phyloP scores from a whole-genome alignment of 1,140 invertebrate species.

The Fopius arisanus region DNA sequence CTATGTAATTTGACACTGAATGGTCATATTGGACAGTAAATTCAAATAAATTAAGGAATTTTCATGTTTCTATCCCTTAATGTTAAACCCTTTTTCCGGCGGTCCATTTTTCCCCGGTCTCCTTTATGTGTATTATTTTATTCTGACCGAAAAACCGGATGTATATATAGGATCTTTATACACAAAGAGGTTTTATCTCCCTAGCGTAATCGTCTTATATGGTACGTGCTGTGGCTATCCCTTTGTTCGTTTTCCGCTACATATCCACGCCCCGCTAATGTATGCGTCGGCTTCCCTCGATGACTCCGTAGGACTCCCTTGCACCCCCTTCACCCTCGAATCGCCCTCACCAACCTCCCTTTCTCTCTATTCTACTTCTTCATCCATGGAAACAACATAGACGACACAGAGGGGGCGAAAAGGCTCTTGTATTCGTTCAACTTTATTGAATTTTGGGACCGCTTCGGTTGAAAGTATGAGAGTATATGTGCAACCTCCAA shows the following conservation, averaged over 20 bases:
- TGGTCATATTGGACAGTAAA: too few relatives aligned
- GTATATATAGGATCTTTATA: background rate
- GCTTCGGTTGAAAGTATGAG: slow-evolving; percentile 50
- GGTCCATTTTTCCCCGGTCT: too few relatives aligned
- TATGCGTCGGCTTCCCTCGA: slow-evolving; percentile 46
- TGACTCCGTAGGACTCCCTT: slow-evolving; percentile 37
- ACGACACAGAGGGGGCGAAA: slow-evolving; percentile 37
- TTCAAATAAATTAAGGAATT: too few relatives aligned
- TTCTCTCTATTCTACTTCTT: slow-evolving; percentile 39
- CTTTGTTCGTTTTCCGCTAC: slow-evolving; percentile 51
- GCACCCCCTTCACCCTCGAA: background rate
- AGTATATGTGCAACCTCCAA: slow-evolving; percentile 32
- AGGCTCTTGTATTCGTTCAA: slow-evolving; percentile 47
- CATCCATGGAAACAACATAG: background rate
- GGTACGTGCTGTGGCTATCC: slow-evolving; percentile 33
- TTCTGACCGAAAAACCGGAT: background rate
- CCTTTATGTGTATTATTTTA: background rate
- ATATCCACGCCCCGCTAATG: slow-evolving; percentile 49
- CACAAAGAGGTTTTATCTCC: slow-evolving; percentile 21
- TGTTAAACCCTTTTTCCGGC: too few relatives aligned
- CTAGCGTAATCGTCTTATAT: slow-evolving; percentile 34
- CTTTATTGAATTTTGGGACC: slow-evolving; percentile 65
- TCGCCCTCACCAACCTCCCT: slow-evolving; percentile 28
- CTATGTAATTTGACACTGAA: too few relatives aligned
- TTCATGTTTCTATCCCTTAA: too few relatives aligned